Base-by-base conservation (phyloP, 2,797 vertebrate species). In the Molothrus aeneus region DNA sequence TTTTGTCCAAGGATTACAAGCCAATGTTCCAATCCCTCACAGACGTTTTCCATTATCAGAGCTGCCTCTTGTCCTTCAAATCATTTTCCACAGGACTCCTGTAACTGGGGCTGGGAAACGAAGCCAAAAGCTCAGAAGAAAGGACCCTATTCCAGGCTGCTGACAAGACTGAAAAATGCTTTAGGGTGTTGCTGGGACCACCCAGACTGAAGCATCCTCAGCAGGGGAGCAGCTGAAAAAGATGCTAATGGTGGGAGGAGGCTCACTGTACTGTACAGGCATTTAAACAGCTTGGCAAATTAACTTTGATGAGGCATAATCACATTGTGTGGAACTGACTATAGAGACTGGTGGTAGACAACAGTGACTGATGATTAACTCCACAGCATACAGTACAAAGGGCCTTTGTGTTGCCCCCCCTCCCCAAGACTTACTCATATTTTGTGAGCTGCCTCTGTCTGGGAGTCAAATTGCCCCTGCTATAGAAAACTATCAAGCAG, bases 11-110 rank as follows among this genome's bases (percentile, higher is more conserved):
- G 78, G 86, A 93, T 90, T 95, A 80, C 83, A 93, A 89, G 88
- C 96, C 95, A 95, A 93, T 74, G 71, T 96, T 96, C 95, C 95
- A 94, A 82, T 88, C 86, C 80, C 77, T 92, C 86, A 75, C 96
- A 96, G 95, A 95, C 71, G 86, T 96, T 97, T 97, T 92, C 83
- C 90, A 96, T 97, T 97, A 95, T 95, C 90, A 92, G 88, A 90
- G 65, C 92, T 95, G 96, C 94, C 86, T 96, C 92, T 96, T 95
- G 92, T 95, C 83, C 93, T 95, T 92, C 94, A 93, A 73, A 95
- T 94, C 21, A 77, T 96, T 97, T 96, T 95, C 96, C 91, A 88
- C 64, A 88, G 65, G 83, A 91, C 83, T 96, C 69, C 93, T 93
- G 86, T 94, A 93, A 87, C 78, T 89, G 42, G 64, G 90, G 68